Base-by-base conservation (phyloP, 1,140 invertebrate genomes). In the Portunus trituberculatus region DNA sequence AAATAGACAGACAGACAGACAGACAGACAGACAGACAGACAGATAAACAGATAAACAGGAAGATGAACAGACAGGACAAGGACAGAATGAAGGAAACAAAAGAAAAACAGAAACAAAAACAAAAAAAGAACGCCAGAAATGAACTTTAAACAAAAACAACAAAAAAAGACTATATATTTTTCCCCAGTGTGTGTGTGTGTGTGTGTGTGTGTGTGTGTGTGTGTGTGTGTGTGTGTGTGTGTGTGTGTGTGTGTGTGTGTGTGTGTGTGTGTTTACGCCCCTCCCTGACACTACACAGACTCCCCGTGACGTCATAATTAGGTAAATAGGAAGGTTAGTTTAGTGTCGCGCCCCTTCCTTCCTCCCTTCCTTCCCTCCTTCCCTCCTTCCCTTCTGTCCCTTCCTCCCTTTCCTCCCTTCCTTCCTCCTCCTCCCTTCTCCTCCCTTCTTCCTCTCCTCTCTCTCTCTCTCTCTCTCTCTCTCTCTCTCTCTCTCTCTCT, bases 191-290 rank as follows among this genome's bases (percentile, higher is more conserved):
- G 28, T n/a, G 76, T n/a, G 20, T 83, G 28, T 25, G 20, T 83
- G 20, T 29, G 20, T 29, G 76, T 29, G 28, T 83, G 20, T n/a
- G 28, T n/a, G 20, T 83, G 28, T 83, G 20, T 25, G 28, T 83
- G 76, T 83, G 76, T 83, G 76, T 83, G 14, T 86, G 83, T 86
- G 83, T 86, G 83, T 86, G 83, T 86, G 83, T 86, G 83, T 86
- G 83, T 86, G 83, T 86, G 83, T 86, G 83, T 86, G 83, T 86
- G 39, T 39, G 87, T 89, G 87, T 89, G 87, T 89, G 87, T 89
- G 87, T 89, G 87, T 89, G 87, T 89, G 87, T 89, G 87, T 89
- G 87, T 89, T 8, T 89, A 31, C 32, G 87, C 32, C 28, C 32
- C 28, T 39, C 16, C 46, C 31, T 89, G 87, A 45, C 28, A 45